A percentile compares a stretch with the other conserved stretches of the same genome.
Evolutionary conservation across 2,113 vertebrate genomes (phyloP).

Genomic region (Larimichthys crocea): DNA sequence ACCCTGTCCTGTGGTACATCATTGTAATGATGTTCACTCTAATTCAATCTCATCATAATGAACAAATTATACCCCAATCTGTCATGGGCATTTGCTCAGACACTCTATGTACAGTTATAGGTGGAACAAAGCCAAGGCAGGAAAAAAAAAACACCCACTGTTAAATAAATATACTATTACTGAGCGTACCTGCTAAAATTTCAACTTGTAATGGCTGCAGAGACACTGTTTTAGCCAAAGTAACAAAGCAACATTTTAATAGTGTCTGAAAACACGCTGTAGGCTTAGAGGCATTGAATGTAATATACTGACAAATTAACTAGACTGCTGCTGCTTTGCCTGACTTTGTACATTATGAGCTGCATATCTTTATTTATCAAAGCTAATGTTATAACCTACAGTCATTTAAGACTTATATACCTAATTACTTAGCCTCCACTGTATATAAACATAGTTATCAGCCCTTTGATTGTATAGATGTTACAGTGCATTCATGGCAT

Average conservation of each 20-base stretch:
- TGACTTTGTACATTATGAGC: slow-evolving; percentile 7
- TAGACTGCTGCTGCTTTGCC: background rate
- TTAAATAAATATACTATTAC: background rate
- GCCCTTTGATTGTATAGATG: slow-evolving; percentile 12
- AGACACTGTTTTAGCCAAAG: slow-evolving; percentile 7
- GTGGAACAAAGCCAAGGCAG: slow-evolving; percentile 7
- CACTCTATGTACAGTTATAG: background rate
- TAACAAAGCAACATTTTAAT: slow-evolving; percentile 11
- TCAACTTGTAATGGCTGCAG: background rate
- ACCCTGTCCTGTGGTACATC: slow-evolving; percentile 25
- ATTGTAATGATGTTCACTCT: slow-evolving; percentile 18
- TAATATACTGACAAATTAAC: background rate
- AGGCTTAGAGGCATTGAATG: background rate
- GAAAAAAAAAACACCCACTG: background rate
- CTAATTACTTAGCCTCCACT: background rate
- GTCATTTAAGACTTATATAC: background rate
- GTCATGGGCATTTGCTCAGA: background rate
- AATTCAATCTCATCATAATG: slow-evolving; percentile 32
- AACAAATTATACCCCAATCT: slow-evolving; percentile 19
- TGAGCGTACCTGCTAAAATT: slow-evolving; percentile 28
- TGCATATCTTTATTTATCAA: background rate
- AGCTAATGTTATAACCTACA: slow-evolving; percentile 1
- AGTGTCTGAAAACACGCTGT: slow-evolving; percentile 17
- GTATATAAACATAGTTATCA: background rate
- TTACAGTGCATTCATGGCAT: slow-evolving; percentile 16